phyloP scores from a whole-genome alignment of 2,113 vertebrate genomes.

The Cariama cristata region DNA sequence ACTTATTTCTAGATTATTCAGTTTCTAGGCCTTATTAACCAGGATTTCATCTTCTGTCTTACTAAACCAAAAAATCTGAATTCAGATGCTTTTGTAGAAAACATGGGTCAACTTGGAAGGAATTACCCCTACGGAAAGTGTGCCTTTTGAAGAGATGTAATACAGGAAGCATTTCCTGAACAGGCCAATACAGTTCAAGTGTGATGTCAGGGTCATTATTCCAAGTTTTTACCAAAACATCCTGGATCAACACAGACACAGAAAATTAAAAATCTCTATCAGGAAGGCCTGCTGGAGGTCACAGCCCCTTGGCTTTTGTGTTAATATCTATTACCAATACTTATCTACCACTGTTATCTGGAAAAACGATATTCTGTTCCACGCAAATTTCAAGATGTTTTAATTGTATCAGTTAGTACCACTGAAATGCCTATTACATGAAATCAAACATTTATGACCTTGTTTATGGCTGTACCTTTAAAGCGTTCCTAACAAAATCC shows the following conservation, averaged over 20 bases:
- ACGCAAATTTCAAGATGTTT: background rate
- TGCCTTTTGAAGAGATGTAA: background rate
- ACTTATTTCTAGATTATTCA: background rate
- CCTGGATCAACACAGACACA: slow-evolving; percentile 5
- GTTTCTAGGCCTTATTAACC: background rate
- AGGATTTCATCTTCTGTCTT: background rate
- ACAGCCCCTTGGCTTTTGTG: background rate
- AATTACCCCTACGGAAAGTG: background rate
- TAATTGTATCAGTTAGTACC: background rate
- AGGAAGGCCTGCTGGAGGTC: background rate
- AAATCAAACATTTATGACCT: background rate
- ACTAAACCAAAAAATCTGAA: background rate
- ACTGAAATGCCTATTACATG: background rate
- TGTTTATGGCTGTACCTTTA: background rate
- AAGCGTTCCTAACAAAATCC: background rate
- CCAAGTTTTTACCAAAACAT: slow-evolving; percentile 46
- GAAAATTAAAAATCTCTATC: background rate
- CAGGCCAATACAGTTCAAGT: background rate
- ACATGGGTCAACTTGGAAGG: background rate
- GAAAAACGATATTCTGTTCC: background rate
- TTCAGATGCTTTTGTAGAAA: background rate
- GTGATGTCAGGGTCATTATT: slow-evolving; percentile 13
- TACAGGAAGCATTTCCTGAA: slow-evolving; percentile 43
- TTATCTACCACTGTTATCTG: background rate
- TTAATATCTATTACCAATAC: background rate